Evolutionary conservation across 2,888 invertebrate species (phyloP).

Genomic region (Andrena chrysosceles): DNA sequence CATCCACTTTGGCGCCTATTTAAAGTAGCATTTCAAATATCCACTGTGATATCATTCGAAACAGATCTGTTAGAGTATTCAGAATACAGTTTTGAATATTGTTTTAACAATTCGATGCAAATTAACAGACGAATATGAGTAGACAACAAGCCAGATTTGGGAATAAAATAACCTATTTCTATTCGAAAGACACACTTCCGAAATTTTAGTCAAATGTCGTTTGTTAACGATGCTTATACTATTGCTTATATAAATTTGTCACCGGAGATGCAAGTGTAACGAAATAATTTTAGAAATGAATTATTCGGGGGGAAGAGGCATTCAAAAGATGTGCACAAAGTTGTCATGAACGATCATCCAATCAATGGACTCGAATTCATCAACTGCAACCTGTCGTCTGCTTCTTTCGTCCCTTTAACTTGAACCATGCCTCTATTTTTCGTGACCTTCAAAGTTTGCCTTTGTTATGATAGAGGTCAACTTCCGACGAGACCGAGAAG

Average conservation of each 20-base stretch:
- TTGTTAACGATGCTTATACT: background rate
- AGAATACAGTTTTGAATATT: background rate
- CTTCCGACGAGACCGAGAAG: slow-evolving; percentile 64
- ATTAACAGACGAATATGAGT: too few relatives aligned
- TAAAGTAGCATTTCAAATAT: background rate
- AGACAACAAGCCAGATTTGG: too few relatives aligned
- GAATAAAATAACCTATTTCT: too few relatives aligned
- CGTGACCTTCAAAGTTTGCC: slow-evolving; percentile 78
- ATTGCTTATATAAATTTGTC: too few relatives aligned
- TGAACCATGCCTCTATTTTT: slow-evolving; percentile 50
- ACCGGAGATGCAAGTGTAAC: background rate
- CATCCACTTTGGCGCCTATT: too few relatives aligned
- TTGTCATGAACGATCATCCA: slow-evolving; percentile 42
- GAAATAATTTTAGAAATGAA: background rate
- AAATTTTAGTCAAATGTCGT: too few relatives aligned
- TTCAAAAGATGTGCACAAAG: slow-evolving; percentile 36
- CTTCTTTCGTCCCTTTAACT: slow-evolving; percentile 38
- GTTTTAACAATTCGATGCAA: background rate
- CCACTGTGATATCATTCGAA: too few relatives aligned
- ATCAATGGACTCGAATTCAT: slow-evolving; percentile 31
- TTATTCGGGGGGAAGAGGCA: background rate
- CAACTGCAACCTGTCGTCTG: slow-evolving; percentile 52
- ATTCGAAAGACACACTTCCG: too few relatives aligned
- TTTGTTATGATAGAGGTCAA: slow-evolving; percentile 78
- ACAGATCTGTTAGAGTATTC: too few relatives aligned